phyloP scores from a whole-genome alignment of 1,140 invertebrate species.

The Acromyrmex echinatior region DNA sequence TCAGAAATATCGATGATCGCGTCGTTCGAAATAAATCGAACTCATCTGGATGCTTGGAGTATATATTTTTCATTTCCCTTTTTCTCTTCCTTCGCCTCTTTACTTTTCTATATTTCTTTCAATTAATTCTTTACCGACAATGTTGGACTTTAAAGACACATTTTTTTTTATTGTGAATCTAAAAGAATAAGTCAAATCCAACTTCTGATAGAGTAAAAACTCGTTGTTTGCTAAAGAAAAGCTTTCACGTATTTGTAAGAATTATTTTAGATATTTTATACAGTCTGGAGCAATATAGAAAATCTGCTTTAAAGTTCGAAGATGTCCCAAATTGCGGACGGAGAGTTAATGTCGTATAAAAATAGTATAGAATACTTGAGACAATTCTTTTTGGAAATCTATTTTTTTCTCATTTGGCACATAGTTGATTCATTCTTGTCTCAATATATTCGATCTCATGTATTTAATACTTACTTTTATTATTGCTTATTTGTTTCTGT shows the following conservation, averaged over 20 bases:
- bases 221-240: too few species aligned
- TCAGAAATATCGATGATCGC: slow-evolving; percentile 58
- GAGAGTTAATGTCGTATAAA: too few species aligned
- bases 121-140: not conserved
- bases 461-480: not conserved
- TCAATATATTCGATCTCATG: not conserved
- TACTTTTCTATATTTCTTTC: not conserved
- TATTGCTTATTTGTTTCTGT: not conserved
- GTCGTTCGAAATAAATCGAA: slow-evolving; percentile 74
- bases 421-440: not conserved
- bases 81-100: not conserved
- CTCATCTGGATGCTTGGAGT: slow-evolving; percentile 36
- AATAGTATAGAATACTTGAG: not conserved
- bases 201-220: too few species aligned
- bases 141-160: too few species aligned
- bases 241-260: too few species aligned
- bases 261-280: too few species aligned
- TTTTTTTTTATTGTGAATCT: too few species aligned
- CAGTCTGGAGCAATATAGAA: too few species aligned
- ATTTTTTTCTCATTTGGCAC: not conserved
- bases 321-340: too few species aligned
- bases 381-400: not conserved
- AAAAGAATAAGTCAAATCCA: too few species aligned
- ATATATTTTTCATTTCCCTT: slow-evolving; percentile 19
- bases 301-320: too few species aligned